Evolutionary conservation across 2,113 vertebrate species (phyloP), one percentile per base, ranked within the genome.

Genomic region (Phrynocephalus versicolor): DNA sequence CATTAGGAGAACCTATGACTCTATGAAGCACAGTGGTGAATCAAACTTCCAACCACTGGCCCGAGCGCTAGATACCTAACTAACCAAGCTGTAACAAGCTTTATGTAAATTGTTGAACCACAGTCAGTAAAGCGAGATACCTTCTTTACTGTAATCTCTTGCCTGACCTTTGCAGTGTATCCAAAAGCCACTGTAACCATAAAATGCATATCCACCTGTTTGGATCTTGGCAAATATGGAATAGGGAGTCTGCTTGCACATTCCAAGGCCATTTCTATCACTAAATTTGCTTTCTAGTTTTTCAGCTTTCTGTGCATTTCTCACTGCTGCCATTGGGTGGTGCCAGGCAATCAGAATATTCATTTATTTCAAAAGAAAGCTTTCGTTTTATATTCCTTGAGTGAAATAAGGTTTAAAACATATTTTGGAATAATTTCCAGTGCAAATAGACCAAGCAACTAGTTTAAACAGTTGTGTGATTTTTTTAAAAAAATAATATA

Each of bases 281-380:
- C 2, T 51, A 39, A 30, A 81, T 77, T 81, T 73, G 16, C 41
- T 71, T 0, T 14, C 0, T 6, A 15, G 33, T 30, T 62, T 45
- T 85, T 62, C 1, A 57, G 1, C 21, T 80, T 73, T 37, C 83
- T 64, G 64, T 96, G 96, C 93, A 93, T 88, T 96, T 95, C 94
- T 92, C 45, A 37, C 39, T 74, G 74, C 85, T 87, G 89, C 96
- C 96, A 96, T 95, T 91, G 93, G 96, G 95, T 96, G 96, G 96
- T 94, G 96, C 95, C 93, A 96, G 92, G 87, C 92, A 81, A 96
- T 94, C 95, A 87, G 89, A 73, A 72, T 94, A 94, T 85, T 70
- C 85, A 41, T 15, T 1, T 1, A 41, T 15, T 1, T 1, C 0
- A 10, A 92, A 84, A 94, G 88, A 92, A 94, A 84, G 71, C 79